Base-by-base conservation (phyloP, 2,113 vertebrate genomes). In the Myrmecobius fasciatus region DNA sequence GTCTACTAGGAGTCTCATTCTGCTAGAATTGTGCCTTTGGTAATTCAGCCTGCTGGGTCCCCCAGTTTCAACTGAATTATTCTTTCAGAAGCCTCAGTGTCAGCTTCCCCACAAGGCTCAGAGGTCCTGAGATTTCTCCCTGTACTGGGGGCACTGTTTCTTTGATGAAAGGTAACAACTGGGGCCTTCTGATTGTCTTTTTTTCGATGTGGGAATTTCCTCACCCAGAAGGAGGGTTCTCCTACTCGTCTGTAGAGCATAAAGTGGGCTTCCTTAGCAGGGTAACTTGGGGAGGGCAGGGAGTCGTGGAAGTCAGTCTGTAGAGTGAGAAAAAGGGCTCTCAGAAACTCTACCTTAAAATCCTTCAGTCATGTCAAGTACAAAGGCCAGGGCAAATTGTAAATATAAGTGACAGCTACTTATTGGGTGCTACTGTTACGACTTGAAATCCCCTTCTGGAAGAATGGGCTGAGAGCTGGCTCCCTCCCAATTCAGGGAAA, bases 371-470 rank as follows among this genome's bases (percentile, higher is more conserved):
- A 43, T 3, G 0, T 43, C 89, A 92, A 75, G 48, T 90, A 53
- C 14, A 48, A 95, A 92, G 36, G 52, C 92, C 48, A 43, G 11
- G 17, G 53, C 26, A 75, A 94, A 91, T 95, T 14, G 75, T 51
- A 96, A 93, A 89, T 90, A 5, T 60, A 89, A 54, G 36, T 89
- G 49, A 91, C 95, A 95, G 89, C 89, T 91, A 91, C 8, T 91
- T 48, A 31, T 47, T 91, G 6, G 89, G 7, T 90, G 26, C 91
- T 92, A 53, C 3, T 93, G 1, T 43, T 52, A 53, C 94, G 89
- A 54, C 24, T 89, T 95, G 5, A 53, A 94, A 46, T 93, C 49
- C 5, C n/a, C 31, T 92, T 91, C 31, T 93, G 91, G 22, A 96
- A 92, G 6, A 89, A 9, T 56, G 31, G 22, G 47, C 89, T 91